A percentile compares a stretch with the other conserved stretches of the same genome.
Conservation (phyloP, 2,797 vertebrate genomes). For the Pagetopsis macropterus region DNA sequence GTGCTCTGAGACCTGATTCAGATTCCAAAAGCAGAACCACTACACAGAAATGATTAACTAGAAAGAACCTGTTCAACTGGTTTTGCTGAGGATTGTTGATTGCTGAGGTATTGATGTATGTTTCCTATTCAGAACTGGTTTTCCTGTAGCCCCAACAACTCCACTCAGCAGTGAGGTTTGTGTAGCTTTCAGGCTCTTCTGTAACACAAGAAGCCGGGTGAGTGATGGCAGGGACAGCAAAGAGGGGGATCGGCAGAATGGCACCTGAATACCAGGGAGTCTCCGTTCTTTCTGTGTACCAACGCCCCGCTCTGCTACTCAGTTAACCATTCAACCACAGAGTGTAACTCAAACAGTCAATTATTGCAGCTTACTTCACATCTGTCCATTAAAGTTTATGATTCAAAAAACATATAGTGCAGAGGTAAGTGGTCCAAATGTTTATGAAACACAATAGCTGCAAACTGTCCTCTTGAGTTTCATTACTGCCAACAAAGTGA, state of each 20-base stretch:
- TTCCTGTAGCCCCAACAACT: slow-evolving; percentile 42
- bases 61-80: slow-evolving; percentile 40
- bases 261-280: slow-evolving; percentile 19
- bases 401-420: slow-evolving; percentile 39
- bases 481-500: slow-evolving; percentile 38
- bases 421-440: slow-evolving; percentile 62
- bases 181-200: slow-evolving; percentile 44
- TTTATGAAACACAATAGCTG: slow-evolving; percentile 36
- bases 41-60: slow-evolving; percentile 26
- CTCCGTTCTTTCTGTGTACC: slow-evolving; percentile 15
- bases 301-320: slow-evolving; percentile 14
- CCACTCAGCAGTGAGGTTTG: slow-evolving; percentile 62
- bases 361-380: slow-evolving; percentile 46
- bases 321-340: slow-evolving; percentile 16
- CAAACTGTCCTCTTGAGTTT: slow-evolving; percentile 37
- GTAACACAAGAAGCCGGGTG: slow-evolving; percentile 20
- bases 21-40: slow-evolving; percentile 32
- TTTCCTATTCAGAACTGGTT: slow-evolving; percentile 50
- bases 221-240: slow-evolving; percentile 29
- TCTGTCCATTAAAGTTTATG: slow-evolving; percentile 20
- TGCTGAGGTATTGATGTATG: slow-evolving; percentile 77
- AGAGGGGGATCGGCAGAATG: slow-evolving; percentile 8
- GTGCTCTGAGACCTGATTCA: slow-evolving; percentile 29
- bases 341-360: slow-evolving; percentile 22
- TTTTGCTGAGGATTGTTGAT: slow-evolving; percentile 67